Conservation (phyloP, 2,113 vertebrate genomes). For the Oryctolagus cuniculus region DNA sequence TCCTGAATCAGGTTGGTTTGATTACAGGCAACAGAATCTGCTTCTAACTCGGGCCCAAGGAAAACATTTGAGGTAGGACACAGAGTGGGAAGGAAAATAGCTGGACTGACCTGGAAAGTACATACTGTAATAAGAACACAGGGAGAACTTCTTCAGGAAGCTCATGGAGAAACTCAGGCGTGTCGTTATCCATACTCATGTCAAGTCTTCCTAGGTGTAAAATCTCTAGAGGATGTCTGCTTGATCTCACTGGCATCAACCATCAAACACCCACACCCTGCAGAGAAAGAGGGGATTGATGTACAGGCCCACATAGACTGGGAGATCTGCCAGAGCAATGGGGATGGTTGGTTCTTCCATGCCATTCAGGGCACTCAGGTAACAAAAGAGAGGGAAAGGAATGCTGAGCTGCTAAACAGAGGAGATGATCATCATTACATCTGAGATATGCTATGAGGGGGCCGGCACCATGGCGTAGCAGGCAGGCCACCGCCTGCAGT, state of each 20-base stretch:
- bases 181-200: background rate
- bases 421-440: background rate
- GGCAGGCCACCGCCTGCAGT: no score
- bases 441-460: background rate
- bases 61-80: background rate
- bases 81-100: background rate
- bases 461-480: no score
- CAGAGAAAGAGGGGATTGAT: background rate
- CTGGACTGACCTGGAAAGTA: background rate
- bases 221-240: background rate
- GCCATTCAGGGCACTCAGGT: background rate
- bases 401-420: background rate
- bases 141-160: rapidly evolving
- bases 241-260: background rate
- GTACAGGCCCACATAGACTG: no score
- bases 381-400: background rate
- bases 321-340: background rate
- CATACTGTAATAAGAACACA: background rate
- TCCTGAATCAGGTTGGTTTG: background rate
- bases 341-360: background rate
- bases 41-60: background rate
- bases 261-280: background rate
- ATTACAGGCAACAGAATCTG: background rate
- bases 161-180: background rate
- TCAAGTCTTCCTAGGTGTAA: background rate